Base-by-base conservation (phyloP, 2,113 vertebrate genomes). In the Telmatochromis brichardi region DNA sequence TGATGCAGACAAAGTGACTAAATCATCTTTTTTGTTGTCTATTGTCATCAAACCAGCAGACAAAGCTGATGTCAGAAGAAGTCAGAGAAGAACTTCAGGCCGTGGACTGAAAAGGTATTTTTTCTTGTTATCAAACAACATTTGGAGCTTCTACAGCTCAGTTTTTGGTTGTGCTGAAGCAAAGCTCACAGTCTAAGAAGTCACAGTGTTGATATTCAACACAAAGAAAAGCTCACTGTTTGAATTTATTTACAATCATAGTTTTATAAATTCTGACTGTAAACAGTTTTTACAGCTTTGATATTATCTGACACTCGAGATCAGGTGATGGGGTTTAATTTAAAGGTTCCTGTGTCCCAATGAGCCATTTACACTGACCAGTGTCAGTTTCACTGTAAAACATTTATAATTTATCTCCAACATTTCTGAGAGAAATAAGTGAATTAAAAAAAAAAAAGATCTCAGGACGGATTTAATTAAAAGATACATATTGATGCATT, bases 331-430 rank as follows among this genome's bases (percentile, higher is more conserved):
- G 53, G 53, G 0, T 54, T 23, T 54, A 2, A 54, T 23, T 23
- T 3, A 12, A 54, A 12, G n/a, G 53, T 23, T 54, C 3, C 53
- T 0, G 0, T 6, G 53, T 54, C 53, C 53, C 10, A 1, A 12
- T 6, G n/a, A 21, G n/a, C n/a, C n/a, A 21, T 54, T 54, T 11
- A 54, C 2, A 54, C 51, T 21, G 51, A 1, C 5, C n/a, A 23
- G n/a, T 54, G 53, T 54, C 53, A 54, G 53, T 54, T 54, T 23
- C n/a, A 3, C 21, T 7, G 53, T 55, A 55, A 55, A 12, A 55
- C 53, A 23, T 13, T 55, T 23, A 55, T 55, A 23, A 23, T 55
- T 0, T 55, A 23, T 7, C 11, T 23, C 53, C n/a, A 55, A 23
- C 53, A 55, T 55, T 55, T 55, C 21, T 3, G 11, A 55, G 11